A percentile compares a stretch with the other conserved stretches of the same genome.
phyloP scores from a whole-genome alignment of 1,140 invertebrate genomes.

The Caenorhabditis brenneri region DNA sequence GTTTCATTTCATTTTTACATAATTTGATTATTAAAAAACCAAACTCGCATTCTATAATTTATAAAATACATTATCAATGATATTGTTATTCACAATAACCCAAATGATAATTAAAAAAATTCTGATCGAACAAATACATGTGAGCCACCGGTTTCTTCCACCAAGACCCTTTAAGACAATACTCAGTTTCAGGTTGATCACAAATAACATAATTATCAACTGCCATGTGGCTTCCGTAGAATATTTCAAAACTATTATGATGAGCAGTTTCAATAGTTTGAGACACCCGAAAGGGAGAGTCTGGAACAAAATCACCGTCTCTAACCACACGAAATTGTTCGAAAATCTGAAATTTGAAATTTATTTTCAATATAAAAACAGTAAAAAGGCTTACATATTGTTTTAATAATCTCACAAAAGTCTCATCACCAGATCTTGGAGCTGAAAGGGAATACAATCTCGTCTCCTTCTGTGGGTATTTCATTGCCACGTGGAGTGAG shows the following conservation, averaged over 20 bases:
- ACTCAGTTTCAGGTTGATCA: conserved; percentile 20
- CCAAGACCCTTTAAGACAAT: conserved; percentile 21
- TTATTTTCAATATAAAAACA: background rate
- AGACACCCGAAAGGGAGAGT: background rate
- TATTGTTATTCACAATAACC: conserved; percentile 21
- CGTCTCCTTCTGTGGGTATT: background rate
- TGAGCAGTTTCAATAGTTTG: conserved; percentile 24
- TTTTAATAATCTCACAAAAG: background rate
- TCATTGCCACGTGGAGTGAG: conserved; percentile 18
- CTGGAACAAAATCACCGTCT: conserved; percentile 29
- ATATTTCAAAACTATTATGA: conserved; percentile 37
- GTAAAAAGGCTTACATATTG: background rate
- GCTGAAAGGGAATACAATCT: background rate
- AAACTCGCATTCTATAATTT: too few species aligned
- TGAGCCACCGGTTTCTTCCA: conserved; percentile 28
- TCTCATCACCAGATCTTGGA: conserved; percentile 18
- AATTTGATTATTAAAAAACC: too few species aligned
- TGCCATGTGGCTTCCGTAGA: conserved; percentile 27
- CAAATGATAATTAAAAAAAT: conserved; percentile 30
- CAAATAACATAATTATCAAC: conserved; percentile 10
- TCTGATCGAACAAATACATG: conserved; percentile 31
- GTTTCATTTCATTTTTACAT: too few species aligned
- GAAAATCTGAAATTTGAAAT: background rate
- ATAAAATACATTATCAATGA: background rate
- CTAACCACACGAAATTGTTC: conserved; percentile 9